phyloP scores from a whole-genome alignment of 2,113 vertebrate species.

The Pluvialis apricaria region DNA sequence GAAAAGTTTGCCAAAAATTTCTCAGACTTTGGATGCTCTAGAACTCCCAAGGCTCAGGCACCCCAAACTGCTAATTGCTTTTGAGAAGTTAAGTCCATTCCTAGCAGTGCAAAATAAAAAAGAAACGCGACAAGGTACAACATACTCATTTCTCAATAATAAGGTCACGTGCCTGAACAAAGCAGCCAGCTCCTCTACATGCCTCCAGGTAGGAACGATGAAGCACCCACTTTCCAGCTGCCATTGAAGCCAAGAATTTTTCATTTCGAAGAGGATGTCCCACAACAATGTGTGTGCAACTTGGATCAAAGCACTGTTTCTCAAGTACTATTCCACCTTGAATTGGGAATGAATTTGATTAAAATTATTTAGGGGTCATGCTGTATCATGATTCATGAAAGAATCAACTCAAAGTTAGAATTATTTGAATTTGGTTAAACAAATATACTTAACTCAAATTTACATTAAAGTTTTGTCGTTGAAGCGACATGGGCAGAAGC shows the following conservation, averaged over 20 bases:
- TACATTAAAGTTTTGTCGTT: not conserved
- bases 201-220: conserved; percentile 96
- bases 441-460: not conserved
- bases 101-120: not conserved
- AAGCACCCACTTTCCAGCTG: conserved; percentile 96
- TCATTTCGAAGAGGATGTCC: conserved; percentile 94
- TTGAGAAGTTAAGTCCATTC: not conserved
- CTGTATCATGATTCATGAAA: not conserved
- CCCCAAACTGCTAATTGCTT: not conserved
- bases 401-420: not conserved
- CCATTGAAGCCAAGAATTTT: conserved; percentile 95
- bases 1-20: not conserved
- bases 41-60: not conserved
- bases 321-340: conserved; percentile 89
- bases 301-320: conserved; percentile 93
- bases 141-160: not conserved
- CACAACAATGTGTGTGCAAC: conserved; percentile 94
- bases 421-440: not conserved
- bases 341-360: not conserved
- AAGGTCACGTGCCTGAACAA: conserved; percentile 78
- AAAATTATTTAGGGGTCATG: not conserved
- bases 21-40: not conserved
- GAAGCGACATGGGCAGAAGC: not conserved
- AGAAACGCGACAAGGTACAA: not conserved
- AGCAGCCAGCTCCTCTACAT: conserved; percentile 79